Evolutionary conservation across 2,888 invertebrate species (phyloP), one percentile per base, ranked within the genome.

Genomic region (Chalcosyrphus nemorum): DNA sequence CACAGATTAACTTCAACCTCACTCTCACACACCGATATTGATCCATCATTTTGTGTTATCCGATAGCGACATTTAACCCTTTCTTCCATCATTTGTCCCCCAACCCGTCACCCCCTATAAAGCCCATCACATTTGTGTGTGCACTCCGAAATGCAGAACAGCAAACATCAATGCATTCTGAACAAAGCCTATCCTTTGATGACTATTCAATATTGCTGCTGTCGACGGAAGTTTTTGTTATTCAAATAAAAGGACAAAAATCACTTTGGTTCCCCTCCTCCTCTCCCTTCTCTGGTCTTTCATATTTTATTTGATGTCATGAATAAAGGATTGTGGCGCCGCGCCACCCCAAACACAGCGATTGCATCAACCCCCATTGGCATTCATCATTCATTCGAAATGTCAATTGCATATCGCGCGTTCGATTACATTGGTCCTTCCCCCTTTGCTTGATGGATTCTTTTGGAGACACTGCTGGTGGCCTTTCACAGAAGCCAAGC

Each of bases 391-490:
- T 84, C 75, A 84, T 84, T 70, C 68, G 43, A 70, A 80, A 84
- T 80, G 84, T 84, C 80, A 84, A 84, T 70, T 84, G 74, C 84
- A 84, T 84, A 74, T 84, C 80, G 80, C 80, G 80, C 80, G 43
- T 78, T 80, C 82, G 72, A 74, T 84, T 80, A 80, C 66, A 54
- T 35, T 38, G 57, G 50, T 63, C 41, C 38, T 32, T n/a, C n/a
- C 50, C 15, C 35, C 6, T 24, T 24, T 17, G 19, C 21, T 27
- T 32, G 29, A 5, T 56, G 32, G 32, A 9, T 11, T 21, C 45
- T 43, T 66, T 52, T 52, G 41, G 29, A 13, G 2, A 13, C 13
- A 3, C 19, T n/a, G 24, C 15, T 45, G 13, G 17, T 13, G 15
- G 7, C 11, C 15, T 72, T 27, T 43, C 21, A 71, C 45, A 52